Evolutionary conservation across 2,888 invertebrate genomes (phyloP).

Genomic region (Patella depressa): DNA sequence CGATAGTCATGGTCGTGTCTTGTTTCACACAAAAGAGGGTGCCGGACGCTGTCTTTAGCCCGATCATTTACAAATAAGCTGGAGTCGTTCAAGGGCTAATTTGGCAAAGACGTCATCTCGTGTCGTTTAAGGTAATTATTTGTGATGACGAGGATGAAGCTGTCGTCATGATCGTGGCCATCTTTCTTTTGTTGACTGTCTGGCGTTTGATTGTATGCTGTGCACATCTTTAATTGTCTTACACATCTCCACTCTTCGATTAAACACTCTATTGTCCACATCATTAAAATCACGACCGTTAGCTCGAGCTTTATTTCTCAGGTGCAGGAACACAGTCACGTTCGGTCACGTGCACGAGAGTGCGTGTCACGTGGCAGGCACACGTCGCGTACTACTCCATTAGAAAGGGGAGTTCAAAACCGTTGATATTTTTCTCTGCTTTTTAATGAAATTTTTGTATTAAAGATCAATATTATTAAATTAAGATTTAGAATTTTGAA

Average conservation of each 20-base stretch:
- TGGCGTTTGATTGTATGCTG: neutral
- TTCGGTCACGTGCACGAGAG: conserved; percentile 15
- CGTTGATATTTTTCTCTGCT: too few species aligned
- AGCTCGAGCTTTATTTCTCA: conserved; percentile 26
- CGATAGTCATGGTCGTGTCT: neutral
- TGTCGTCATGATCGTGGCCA: neutral
- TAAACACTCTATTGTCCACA: conserved; percentile 11
- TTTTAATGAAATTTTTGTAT: neutral
- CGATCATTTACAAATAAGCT: conserved; percentile 6
- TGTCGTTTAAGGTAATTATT: conserved; percentile 13
- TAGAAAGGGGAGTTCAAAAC: neutral
- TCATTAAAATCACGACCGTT: conserved; percentile 28
- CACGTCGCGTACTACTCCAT: conserved; percentile 13
- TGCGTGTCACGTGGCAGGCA: conserved; percentile 19
- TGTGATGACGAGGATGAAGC: neutral
- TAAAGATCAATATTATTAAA: conserved; percentile 9
- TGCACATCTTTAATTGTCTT: neutral
- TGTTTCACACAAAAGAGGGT: conserved; percentile 5
- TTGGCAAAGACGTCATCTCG: neutral
- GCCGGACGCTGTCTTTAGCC: neutral
- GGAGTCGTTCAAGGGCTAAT: conserved; percentile 10
- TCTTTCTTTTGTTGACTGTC: conserved; percentile 5
- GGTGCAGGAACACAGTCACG: conserved; percentile 26
- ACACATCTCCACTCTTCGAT: neutral
- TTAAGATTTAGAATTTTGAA: neutral